These are phyloP conservation scores for Bucco capensis DNA, from an alignment of 2,113 vertebrate genomes.

Conservation along the genomic window DNA sequence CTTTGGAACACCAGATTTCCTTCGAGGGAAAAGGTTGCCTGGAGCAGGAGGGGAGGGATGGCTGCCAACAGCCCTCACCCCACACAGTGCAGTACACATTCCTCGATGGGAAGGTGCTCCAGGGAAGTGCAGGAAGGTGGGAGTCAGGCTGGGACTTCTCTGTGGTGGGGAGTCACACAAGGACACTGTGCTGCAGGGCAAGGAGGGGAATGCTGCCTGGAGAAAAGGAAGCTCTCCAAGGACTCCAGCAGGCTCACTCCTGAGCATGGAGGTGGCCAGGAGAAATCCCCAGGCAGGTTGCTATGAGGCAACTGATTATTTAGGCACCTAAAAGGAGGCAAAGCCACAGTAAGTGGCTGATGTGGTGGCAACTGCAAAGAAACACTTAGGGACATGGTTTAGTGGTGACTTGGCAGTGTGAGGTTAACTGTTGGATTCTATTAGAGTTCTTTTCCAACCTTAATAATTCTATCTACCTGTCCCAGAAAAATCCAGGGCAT, in stretches of 20 bases:
- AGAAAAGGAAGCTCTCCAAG: not conserved
- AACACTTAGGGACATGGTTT: not conserved
- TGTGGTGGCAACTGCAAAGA: not conserved
- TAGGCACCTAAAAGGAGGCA: not conserved
- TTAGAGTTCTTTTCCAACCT: too few relatives aligned
- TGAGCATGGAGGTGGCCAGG: not conserved
- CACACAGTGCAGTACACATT: not conserved
- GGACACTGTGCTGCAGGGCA: not conserved
- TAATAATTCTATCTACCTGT: not conserved
- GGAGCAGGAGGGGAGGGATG: not conserved
- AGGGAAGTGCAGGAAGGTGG: not conserved
- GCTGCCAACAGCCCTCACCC: conserved; percentile 7
- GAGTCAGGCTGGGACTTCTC: not conserved
- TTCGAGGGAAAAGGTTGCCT: not conserved
- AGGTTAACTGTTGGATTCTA: too few relatives aligned
- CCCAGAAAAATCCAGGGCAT: not conserved
- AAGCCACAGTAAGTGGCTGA: not conserved
- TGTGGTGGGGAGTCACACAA: not conserved
- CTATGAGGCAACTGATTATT: not conserved
- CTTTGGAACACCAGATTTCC: not conserved
- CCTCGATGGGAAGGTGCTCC: not conserved
- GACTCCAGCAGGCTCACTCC: not conserved
- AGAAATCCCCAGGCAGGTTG: accelerated
- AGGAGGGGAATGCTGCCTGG: not conserved
- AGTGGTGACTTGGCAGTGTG: too few relatives aligned